phyloP scores from a whole-genome alignment of 2,113 vertebrate species.

The Etheostoma spectabile region DNA sequence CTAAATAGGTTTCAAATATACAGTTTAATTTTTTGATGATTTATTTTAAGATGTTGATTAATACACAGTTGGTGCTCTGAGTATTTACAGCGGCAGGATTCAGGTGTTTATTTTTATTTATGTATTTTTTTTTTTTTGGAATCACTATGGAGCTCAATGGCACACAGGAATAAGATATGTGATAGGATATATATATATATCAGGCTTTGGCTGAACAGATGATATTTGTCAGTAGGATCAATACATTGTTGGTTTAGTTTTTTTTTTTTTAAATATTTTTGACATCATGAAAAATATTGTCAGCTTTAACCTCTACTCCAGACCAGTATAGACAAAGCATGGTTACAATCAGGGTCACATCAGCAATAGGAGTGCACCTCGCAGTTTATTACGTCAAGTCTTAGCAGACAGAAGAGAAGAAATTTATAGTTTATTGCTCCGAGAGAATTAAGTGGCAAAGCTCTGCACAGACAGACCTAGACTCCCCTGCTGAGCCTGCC shows the following conservation, averaged over 20 bases:
- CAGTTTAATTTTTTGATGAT: background rate
- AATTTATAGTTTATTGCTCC: background rate
- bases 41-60: conserved; percentile 1
- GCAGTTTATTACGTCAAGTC: conserved; percentile 3
- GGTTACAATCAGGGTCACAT: background rate
- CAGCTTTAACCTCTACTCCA: conserved; percentile 15
- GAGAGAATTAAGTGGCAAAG: background rate
- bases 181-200: no score
- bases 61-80: conserved; percentile 2
- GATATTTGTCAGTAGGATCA: background rate
- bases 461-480: background rate
- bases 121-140: background rate
- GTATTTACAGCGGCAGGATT: background rate
- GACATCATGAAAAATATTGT: background rate
- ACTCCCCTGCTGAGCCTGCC: background rate
- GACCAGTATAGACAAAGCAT: background rate
- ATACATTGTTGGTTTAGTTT: background rate
- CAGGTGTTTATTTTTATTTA: background rate
- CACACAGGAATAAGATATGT: background rate
- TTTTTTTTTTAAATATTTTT: no score
- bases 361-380: background rate
- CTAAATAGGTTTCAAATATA: background rate
- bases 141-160: background rate
- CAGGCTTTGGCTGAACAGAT: background rate
- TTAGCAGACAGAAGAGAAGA: conserved; percentile 2